phyloP scores from a whole-genome alignment of 1,140 invertebrate genomes.

The Campoletis sonorensis region DNA sequence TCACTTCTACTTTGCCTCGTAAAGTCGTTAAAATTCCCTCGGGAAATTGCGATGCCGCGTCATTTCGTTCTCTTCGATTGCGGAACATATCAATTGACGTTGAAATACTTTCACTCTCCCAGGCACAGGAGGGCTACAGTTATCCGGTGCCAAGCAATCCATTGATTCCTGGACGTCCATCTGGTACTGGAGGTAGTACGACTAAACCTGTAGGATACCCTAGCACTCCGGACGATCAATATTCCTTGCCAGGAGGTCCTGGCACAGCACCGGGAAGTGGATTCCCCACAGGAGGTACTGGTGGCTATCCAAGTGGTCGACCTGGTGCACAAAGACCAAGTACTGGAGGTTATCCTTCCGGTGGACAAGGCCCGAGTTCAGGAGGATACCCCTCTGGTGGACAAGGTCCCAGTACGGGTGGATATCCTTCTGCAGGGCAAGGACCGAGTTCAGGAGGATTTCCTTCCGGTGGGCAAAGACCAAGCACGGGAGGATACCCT shows the following conservation, averaged over 20 bases:
- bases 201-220: slow-evolving; percentile 52
- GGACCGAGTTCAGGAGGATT: slow-evolving; percentile 43
- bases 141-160: slow-evolving; percentile 70
- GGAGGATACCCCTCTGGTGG: slow-evolving; percentile 46
- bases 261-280: slow-evolving; percentile 49
- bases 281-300: slow-evolving; percentile 50
- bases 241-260: slow-evolving; percentile 48
- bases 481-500: slow-evolving; percentile 14
- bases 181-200: slow-evolving; percentile 43
- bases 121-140: slow-evolving; percentile 72
- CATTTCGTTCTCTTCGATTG: neutral
- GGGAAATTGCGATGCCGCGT: neutral
- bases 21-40: slow-evolving; percentile 26
- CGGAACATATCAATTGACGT: slow-evolving; percentile 31
- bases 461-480: slow-evolving; percentile 53
- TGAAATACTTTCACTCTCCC: slow-evolving; percentile 37
- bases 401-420: slow-evolving; percentile 32
- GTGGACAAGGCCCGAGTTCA: slow-evolving; percentile 43
- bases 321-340: slow-evolving; percentile 41
- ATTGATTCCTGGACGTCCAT: slow-evolving; percentile 60
- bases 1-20: slow-evolving; percentile 10
- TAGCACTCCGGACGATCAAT: neutral
- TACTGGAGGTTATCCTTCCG: slow-evolving; percentile 36
- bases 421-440: slow-evolving; percentile 33
- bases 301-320: slow-evolving; percentile 50